Evolutionary conservation across 1,140 invertebrate species (phyloP), one percentile per base, ranked within the genome.

Genomic region (Eriocheir sinensis): DNA sequence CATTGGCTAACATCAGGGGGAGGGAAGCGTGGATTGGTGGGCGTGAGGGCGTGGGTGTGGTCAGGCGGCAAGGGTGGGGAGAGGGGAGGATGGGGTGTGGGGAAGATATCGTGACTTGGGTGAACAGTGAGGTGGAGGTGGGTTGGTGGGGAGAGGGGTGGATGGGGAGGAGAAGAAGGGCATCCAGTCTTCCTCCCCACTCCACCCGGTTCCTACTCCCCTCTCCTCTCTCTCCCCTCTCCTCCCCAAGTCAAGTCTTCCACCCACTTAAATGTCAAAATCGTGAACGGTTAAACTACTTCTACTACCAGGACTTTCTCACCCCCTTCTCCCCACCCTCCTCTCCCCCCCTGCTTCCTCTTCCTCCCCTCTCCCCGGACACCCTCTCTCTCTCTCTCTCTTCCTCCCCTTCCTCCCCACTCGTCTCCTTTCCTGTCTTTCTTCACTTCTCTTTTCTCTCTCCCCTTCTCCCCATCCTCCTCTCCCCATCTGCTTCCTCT

Each of bases 41-140:
- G 92, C 81, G 81, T 93, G 92, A 93, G 85, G 92, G 41, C 21
- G 92, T 38, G 83, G 92, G 92, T 40, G 92, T 93, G 92, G 92
- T 93, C 92, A 86, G 30, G n/a, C 30, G 38, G 15, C 34, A 36
- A 38, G 32, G 8, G 30, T 38, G 86, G 21, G 27, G 53, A 34
- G 36, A 40, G 4, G 53, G 27, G 17, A 48, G 41, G 53, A 30
- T 32, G 30, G 86, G n/a, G 86, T 21, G 38, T 15, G 40, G n/a
- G 9, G 80, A 9, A n/a, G 48, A 21, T 21, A 21, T 53, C 48
- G 48, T 53, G 48, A 53, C 48, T 21, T 53, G 12, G 48, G n/a
- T 12, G 80, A 81, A 81, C 80, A 81, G 80, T 32, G 80, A 12
- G 32, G 3, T 80, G 79, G 27, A 9, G 80, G 80, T 27, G 48